Evolutionary conservation across 2,888 invertebrate genomes (phyloP).

Genomic region (Apoderus coryli): DNA sequence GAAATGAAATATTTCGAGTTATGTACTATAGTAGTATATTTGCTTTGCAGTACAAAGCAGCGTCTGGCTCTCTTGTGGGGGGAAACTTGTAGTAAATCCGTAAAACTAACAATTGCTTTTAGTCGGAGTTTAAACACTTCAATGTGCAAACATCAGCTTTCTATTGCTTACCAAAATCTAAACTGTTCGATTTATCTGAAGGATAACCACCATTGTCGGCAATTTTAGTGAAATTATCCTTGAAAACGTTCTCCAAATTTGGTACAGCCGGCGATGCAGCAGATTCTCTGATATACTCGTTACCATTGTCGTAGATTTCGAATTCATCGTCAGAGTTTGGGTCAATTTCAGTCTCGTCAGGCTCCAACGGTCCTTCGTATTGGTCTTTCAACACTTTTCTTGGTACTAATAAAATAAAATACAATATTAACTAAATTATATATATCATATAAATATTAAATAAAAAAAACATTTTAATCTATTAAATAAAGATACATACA

Average conservation of each 20-base stretch:
- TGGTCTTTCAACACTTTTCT: constrained; percentile 70
- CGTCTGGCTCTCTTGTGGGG: too few relatives aligned
- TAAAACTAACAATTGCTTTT: too few relatives aligned
- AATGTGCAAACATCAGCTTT: too few relatives aligned
- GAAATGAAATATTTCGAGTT: too few relatives aligned
- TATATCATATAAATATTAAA: too few relatives aligned
- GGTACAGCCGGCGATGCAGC: constrained; percentile 43
- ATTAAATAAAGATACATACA: too few relatives aligned
- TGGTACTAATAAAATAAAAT: constrained; percentile 47
- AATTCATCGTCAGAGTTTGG: constrained; percentile 34
- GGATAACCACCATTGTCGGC: constrained; percentile 23
- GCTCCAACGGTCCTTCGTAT: constrained; percentile 63
- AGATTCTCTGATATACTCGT: constrained; percentile 41
- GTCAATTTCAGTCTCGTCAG: constrained; percentile 49
- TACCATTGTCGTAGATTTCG: constrained; percentile 36
- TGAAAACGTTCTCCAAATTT: constrained; percentile 33
- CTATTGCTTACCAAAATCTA: constrained; percentile 28
- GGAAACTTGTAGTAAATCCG: too few relatives aligned
- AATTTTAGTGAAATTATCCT: constrained; percentile 28
- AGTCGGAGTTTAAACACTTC: too few relatives aligned
- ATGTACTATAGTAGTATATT: too few relatives aligned
- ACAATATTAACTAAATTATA: too few relatives aligned
- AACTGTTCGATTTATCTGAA: constrained; percentile 25
- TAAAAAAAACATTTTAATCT: too few relatives aligned
- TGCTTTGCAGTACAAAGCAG: too few relatives aligned